Conservation (phyloP, 2,888 invertebrate genomes). For the Nineta flava region DNA sequence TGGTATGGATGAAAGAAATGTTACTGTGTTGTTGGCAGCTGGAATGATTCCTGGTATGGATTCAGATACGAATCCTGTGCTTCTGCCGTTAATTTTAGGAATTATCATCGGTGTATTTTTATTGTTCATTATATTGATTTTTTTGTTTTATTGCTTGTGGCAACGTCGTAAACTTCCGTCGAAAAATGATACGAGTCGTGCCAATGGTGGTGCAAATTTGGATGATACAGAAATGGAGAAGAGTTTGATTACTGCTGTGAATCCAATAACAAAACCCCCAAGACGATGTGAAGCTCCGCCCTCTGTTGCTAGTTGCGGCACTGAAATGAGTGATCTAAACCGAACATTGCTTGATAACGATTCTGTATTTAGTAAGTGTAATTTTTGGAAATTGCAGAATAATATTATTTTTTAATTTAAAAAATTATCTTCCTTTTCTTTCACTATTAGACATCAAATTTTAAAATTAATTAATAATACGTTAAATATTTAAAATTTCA, state of each 20-base stretch:
- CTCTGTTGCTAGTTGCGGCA: slow-evolving; percentile 53
- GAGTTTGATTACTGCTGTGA: slow-evolving; percentile 66
- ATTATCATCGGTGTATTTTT: slow-evolving; percentile 33
- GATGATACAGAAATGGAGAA: slow-evolving; percentile 75
- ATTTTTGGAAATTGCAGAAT: neutral
- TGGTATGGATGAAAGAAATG: slow-evolving; percentile 59
- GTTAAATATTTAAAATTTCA: slow-evolving; percentile 21
- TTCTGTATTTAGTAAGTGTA: slow-evolving; percentile 55
- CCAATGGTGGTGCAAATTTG: slow-evolving; percentile 51
- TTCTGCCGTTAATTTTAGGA: slow-evolving; percentile 30
- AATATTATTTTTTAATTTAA: neutral
- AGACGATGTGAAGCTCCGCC: slow-evolving; percentile 58
- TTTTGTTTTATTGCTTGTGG: slow-evolving; percentile 32
- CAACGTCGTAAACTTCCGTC: slow-evolving; percentile 37
- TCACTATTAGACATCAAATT: neutral
- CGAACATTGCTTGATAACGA: slow-evolving; percentile 67
- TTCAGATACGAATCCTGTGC: slow-evolving; percentile 19
- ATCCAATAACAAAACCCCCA: slow-evolving; percentile 72
- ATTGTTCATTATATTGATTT: slow-evolving; percentile 19
- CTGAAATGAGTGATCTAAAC: slow-evolving; percentile 70
- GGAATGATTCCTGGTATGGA: slow-evolving; percentile 11
- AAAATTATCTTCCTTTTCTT: neutral
- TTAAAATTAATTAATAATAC: neutral
- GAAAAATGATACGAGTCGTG: slow-evolving; percentile 38
- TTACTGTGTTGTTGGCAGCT: slow-evolving; percentile 31